Conservation (phyloP, 2,113 vertebrate species). For the Xiphophorus maculatus region DNA sequence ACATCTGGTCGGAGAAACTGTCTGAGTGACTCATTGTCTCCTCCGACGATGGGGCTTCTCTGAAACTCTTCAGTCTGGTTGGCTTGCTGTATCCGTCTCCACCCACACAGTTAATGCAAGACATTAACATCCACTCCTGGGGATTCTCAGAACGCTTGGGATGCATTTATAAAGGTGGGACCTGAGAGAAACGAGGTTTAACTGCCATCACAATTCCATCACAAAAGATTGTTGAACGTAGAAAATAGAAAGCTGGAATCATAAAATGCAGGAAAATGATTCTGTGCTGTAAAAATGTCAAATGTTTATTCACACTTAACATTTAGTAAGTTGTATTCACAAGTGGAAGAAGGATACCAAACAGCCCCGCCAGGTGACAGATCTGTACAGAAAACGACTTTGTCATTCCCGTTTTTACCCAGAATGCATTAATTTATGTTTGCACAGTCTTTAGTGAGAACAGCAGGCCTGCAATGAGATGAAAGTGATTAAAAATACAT, state of each 20-base stretch:
- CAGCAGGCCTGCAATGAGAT: constrained; percentile 21
- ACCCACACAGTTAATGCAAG: background rate
- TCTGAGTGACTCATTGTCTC: background rate
- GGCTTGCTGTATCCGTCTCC: background rate
- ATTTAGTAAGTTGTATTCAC: too few relatives aligned
- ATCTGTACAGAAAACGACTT: constrained; percentile 1
- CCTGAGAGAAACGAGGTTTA: background rate
- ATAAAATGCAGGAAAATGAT: background rate
- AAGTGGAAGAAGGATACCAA: background rate
- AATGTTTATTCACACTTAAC: background rate
- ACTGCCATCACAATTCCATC: background rate
- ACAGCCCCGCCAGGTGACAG: constrained; percentile 5
- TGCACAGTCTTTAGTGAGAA: constrained; percentile 10
- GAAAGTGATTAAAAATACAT: constrained; percentile 43
- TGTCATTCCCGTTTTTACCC: background rate
- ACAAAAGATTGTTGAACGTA: background rate
- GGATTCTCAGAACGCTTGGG: background rate
- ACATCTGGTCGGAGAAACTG: background rate
- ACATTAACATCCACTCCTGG: background rate
- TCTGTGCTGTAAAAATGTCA: background rate
- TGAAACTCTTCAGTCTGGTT: background rate
- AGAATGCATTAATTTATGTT: constrained; percentile 5
- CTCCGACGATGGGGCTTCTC: background rate
- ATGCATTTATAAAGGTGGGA: background rate
- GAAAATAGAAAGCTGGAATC: background rate